Evolutionary conservation across 2,888 invertebrate species (phyloP).

Genomic region (Sycophila texana): DNA sequence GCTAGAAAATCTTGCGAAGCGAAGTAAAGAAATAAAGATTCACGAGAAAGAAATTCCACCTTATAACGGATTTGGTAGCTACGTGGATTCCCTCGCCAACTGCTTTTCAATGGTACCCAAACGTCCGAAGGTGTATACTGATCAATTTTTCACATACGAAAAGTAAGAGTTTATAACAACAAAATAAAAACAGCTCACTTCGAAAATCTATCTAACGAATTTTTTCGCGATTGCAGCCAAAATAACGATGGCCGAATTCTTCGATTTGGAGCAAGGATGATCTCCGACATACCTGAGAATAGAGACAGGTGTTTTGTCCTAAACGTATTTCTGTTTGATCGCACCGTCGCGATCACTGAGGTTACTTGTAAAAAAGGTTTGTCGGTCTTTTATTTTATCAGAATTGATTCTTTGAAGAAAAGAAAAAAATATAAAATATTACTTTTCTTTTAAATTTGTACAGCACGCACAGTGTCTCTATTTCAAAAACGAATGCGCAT

Average conservation of each 20-base stretch:
- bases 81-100: constrained; percentile 93
- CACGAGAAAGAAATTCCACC: constrained; percentile 79
- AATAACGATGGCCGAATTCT: constrained; percentile 87
- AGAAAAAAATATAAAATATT: neutral
- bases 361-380: constrained; percentile 83
- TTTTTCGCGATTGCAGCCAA: constrained; percentile 74
- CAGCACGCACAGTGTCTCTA: constrained; percentile 74
- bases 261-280: constrained; percentile 87
- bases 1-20: constrained; percentile 76
- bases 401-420: neutral
- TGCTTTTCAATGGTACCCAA: constrained; percentile 89
- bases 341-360: constrained; percentile 90
- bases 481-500: constrained; percentile 84
- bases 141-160: constrained; percentile 88
- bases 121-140: constrained; percentile 85
- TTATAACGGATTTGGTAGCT: constrained; percentile 93
- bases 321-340: constrained; percentile 88
- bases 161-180: constrained; percentile 75
- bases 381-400: neutral
- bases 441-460: constrained; percentile 1
- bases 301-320: constrained; percentile 86
- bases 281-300: constrained; percentile 83
- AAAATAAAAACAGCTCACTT: neutral
- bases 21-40: constrained; percentile 64
- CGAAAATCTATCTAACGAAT: neutral